Base-by-base conservation (phyloP, 2,797 vertebrate species). In the Takifugu rubripes region DNA sequence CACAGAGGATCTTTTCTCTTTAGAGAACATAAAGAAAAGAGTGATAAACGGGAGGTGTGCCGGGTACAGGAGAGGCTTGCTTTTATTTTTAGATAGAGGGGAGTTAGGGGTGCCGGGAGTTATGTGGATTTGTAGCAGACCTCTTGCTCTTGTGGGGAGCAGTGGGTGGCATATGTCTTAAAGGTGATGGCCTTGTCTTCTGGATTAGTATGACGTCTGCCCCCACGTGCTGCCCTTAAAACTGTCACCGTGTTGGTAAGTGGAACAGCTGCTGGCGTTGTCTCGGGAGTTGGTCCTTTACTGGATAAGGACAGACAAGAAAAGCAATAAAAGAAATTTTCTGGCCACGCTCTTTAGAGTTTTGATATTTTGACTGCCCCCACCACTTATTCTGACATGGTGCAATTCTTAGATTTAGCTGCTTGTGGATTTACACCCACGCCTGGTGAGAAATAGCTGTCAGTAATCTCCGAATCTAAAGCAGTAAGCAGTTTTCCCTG, bases 1-100 rank as follows among this genome's bases (percentile, higher is more conserved):
- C 44, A 73, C 84, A 88, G 76, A 84, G 78, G 73, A 74, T 70
- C 86, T 86, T 83, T 86, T 86, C 85, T 89, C 17, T 87, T 83
- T 51, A 64, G 73, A 71, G 78, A 78, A 73, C 61, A 46, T 29
- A n/a, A 60, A 59, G 54, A 56, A 64, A 70, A 52, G 59, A 73
- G 64, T 26, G 65, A 78, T 70, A 77, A 84, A 84, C 83, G 77
- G 53, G 78, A 75, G 79, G 74, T 68, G 65, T 26, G 14, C 40
- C 15, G 64, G 68, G 58, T 66, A 59, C 60, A 49, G 53, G 69
- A 82, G 81, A 76, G 52, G 63, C 43, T 54, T 40, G 67, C 75
- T 79, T 89, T 79, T 90, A 88, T 89, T 87, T 88, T 86, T 72
- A 68, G 87, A 74, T 7, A 9, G 17, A 64, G 16, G 25, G n/a